Conservation (phyloP, 2,797 vertebrate genomes). For the Sphenodon punctatus region DNA sequence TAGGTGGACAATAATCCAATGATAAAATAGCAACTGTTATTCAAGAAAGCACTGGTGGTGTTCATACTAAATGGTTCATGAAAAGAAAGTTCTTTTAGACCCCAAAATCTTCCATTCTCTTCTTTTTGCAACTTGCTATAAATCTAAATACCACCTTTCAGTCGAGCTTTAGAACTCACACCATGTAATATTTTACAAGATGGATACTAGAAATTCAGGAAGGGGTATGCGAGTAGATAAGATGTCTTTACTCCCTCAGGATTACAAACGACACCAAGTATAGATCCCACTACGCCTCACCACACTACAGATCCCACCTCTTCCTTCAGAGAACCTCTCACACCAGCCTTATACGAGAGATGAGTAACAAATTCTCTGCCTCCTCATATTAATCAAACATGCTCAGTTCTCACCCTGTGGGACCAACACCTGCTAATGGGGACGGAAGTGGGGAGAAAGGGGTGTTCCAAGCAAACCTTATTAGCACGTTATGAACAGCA, state of each 20-base stretch:
- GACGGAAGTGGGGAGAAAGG: too few relatives aligned
- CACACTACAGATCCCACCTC: neutral
- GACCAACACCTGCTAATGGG: neutral
- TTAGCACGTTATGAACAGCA: neutral
- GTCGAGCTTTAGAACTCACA: fast-evolving
- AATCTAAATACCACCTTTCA: neutral
- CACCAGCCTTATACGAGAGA: neutral
- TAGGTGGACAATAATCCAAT: neutral
- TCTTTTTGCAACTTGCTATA: neutral
- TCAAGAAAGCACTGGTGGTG: neutral
- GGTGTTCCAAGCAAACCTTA: fast-evolving
- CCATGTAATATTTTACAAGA: neutral
- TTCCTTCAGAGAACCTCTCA: neutral
- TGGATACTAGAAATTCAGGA: neutral
- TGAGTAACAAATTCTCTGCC: neutral
- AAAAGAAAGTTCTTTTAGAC: neutral
- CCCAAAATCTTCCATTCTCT: neutral
- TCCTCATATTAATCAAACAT: neutral
- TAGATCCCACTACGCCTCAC: too few relatives aligned
- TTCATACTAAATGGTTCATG: neutral
- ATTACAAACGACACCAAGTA: too few relatives aligned
- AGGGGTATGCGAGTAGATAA: neutral
- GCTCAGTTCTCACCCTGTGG: fast-evolving
- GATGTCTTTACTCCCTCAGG: neutral
- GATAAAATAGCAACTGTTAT: neutral